Evolutionary conservation across 2,888 invertebrate genomes (phyloP).

Genomic region (Mesochorus sp.): DNA sequence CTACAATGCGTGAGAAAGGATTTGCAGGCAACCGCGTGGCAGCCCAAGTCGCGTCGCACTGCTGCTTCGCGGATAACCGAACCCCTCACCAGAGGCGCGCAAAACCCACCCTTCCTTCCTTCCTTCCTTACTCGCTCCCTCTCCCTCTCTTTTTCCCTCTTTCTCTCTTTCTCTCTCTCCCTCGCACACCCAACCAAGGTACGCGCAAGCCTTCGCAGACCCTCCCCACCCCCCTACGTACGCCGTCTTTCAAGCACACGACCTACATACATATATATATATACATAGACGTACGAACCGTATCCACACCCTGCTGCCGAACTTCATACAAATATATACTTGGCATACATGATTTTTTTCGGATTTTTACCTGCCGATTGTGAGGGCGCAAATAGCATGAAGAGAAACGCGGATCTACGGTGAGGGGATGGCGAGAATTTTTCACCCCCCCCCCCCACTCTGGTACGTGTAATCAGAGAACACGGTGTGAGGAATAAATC

Average conservation of each 20-base stretch:
- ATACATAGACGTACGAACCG: no score
- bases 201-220: slow-evolving; percentile 55
- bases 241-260: slow-evolving; percentile 53
- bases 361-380: no score
- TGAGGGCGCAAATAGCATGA: no score
- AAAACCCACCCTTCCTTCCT: slow-evolving; percentile 57
- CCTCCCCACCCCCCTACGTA: slow-evolving; percentile 32
- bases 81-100: slow-evolving; percentile 64
- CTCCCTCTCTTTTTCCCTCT: slow-evolving; percentile 48
- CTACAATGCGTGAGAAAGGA: slow-evolving; percentile 57
- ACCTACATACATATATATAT: slow-evolving; percentile 51
- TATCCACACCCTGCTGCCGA: no score
- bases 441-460: no score
- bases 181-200: slow-evolving; percentile 40
- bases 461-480: no score
- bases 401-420: no score
- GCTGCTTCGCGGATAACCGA: slow-evolving; percentile 74
- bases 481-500: no score
- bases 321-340: no score
- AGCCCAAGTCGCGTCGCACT: slow-evolving; percentile 79
- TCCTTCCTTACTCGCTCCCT: slow-evolving; percentile 60
- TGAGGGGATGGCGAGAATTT: no score
- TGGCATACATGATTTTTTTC: no score
- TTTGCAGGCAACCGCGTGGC: slow-evolving; percentile 76
- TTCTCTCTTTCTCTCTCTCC: slow-evolving; percentile 48